phyloP scores from a whole-genome alignment of 2,888 invertebrate species.

The Selenia dentaria region DNA sequence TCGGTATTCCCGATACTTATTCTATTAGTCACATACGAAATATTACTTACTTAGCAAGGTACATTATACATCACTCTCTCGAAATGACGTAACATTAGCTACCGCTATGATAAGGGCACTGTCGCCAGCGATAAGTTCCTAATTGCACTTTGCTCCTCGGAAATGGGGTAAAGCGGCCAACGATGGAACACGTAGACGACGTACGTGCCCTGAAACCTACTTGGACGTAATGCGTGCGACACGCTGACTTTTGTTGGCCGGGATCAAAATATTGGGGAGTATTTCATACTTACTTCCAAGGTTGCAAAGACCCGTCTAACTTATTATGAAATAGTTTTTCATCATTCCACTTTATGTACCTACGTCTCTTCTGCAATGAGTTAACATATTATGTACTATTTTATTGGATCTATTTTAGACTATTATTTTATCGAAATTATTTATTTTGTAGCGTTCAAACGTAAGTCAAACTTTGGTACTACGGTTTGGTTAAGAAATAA shows the following conservation, averaged over 20 bases:
- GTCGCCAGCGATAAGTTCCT: constrained; percentile 69
- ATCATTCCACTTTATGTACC: too few species aligned
- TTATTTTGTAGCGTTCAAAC: too few species aligned
- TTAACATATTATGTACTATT: too few species aligned
- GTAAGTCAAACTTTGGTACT: too few species aligned
- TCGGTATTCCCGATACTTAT: too few species aligned
- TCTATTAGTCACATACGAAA: too few species aligned
- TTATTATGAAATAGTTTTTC: constrained; percentile 14
- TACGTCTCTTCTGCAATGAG: too few species aligned
- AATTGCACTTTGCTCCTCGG: constrained; percentile 71
- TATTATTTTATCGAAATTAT: too few species aligned
- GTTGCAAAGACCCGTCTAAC: constrained; percentile 12
- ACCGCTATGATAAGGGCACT: constrained; percentile 38
- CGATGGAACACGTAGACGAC: constrained; percentile 54
- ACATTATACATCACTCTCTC: too few species aligned
- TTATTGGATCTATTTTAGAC: too few species aligned
- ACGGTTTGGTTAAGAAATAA: too few species aligned
- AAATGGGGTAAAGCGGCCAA: constrained; percentile 64
- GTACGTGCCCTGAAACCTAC: constrained; percentile 69
- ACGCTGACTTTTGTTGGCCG: constrained; percentile 45
- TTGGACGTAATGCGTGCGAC: constrained; percentile 53
- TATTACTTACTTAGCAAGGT: too few species aligned
- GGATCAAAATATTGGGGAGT: constrained; percentile 48
- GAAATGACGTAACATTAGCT: constrained; percentile 38
- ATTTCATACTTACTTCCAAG: constrained; percentile 40